phyloP scores from a whole-genome alignment of 1,140 invertebrate species.

The Atta texana region DNA sequence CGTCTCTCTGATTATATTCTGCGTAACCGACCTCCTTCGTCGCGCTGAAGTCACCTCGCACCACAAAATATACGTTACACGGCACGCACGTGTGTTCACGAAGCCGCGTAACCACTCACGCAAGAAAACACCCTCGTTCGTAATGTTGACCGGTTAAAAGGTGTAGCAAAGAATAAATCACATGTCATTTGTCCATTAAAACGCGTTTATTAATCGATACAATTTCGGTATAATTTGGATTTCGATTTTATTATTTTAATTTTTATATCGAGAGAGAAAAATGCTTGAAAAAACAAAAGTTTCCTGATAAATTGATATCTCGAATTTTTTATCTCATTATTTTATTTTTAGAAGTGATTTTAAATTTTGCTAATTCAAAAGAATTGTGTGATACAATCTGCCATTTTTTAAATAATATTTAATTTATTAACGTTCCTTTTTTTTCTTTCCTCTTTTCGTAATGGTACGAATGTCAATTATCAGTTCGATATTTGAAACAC shows the following conservation, averaged over 20 bases:
- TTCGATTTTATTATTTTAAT: slow-evolving; percentile 14
- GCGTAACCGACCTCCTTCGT: not conserved
- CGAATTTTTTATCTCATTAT: not conserved
- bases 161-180: not conserved
- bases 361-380: not conserved
- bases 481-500: not conserved
- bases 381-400: not conserved
- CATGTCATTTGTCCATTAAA: not conserved
- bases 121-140: slow-evolving; percentile 34
- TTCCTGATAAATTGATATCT: not conserved
- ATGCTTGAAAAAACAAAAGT: not conserved
- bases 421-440: not conserved
- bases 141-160: not conserved
- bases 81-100: not conserved
- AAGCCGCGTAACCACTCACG: slow-evolving; percentile 25
- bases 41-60: slow-evolving; percentile 37
- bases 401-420: not conserved
- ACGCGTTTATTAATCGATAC: not conserved
- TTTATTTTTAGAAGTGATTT: not conserved
- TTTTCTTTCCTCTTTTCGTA: not conserved
- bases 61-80: slow-evolving; percentile 31
- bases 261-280: not conserved
- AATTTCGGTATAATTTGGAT: not conserved
- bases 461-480: not conserved
- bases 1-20: slow-evolving; percentile 16